Conservation (phyloP, 2,888 invertebrate genomes). For the Cremastobaeus sp. region DNA sequence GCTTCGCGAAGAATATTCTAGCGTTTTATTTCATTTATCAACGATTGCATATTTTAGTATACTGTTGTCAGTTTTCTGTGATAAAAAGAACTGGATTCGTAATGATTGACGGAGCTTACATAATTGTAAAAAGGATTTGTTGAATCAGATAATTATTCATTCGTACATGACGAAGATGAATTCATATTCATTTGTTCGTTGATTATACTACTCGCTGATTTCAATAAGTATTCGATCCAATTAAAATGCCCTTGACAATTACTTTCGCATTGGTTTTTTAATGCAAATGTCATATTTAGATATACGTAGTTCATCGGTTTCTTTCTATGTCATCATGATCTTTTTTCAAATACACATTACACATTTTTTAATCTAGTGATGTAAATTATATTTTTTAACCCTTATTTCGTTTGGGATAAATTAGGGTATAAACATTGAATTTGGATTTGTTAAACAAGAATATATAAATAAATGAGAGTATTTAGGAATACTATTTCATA, state of each 20-base stretch:
- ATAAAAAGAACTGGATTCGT: conserved; percentile 43
- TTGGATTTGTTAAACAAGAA: no score
- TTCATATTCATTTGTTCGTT: conserved; percentile 59
- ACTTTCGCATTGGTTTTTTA: conserved; percentile 31
- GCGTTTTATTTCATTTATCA: conserved; percentile 51
- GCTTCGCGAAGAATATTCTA: conserved; percentile 32
- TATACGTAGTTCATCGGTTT: no score
- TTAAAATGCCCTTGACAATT: conserved; percentile 41
- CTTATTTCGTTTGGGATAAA: no score
- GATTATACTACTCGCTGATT: no score
- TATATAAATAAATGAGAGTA: no score
- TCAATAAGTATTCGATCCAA: conserved; percentile 50
- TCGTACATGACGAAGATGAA: conserved; percentile 50
- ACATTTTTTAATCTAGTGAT: no score
- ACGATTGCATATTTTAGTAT: conserved; percentile 47
- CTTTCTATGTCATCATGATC: no score
- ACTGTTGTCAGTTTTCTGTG: conserved; percentile 45
- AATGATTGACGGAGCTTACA: conserved; percentile 43
- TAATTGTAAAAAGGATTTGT: conserved; percentile 47
- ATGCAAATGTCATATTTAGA: conserved; percentile 26
- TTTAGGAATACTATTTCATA: no score
- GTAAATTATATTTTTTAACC: no score
- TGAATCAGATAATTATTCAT: conserved; percentile 56
- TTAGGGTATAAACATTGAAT: no score
- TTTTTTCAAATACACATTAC: no score